Evolutionary conservation across 1,140 invertebrate species (phyloP).

Genomic region (Stegodyphus mimosarum): DNA sequence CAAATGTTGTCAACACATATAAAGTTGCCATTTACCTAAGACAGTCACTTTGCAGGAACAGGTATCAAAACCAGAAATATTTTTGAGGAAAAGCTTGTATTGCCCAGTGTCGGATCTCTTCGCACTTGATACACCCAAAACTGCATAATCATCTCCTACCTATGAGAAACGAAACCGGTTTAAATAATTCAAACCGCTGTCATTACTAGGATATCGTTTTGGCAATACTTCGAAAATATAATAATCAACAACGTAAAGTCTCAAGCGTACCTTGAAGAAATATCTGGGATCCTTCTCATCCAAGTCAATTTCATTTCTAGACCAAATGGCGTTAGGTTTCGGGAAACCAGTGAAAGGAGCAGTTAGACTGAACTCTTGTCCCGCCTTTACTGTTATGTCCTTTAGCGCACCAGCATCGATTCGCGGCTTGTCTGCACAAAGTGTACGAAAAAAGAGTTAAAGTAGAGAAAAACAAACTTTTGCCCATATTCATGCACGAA

Average conservation of each 20-base stretch:
- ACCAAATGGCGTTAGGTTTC: conserved; percentile 93
- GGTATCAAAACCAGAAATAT: conserved; percentile 93
- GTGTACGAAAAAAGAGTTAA: neutral
- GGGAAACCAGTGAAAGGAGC: conserved; percentile 96
- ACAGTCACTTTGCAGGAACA: conserved; percentile 94
- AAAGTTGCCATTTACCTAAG: conserved; percentile 70
- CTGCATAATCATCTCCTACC: conserved; percentile 85
- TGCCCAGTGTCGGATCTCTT: conserved; percentile 90
- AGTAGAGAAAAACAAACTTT: neutral
- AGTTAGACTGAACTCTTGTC: conserved; percentile 96
- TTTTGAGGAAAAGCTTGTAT: conserved; percentile 92
- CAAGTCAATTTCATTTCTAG: conserved; percentile 72
- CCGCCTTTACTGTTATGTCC: conserved; percentile 95
- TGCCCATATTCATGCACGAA: neutral
- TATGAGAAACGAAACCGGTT: conserved; percentile 64
- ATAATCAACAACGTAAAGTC: too few species aligned
- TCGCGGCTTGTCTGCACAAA: conserved; percentile 83
- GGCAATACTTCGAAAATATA: too few species aligned
- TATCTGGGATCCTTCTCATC: conserved; percentile 81
- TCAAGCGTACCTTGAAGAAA: conserved; percentile 75
- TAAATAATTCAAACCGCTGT: too few species aligned
- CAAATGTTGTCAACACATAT: too few species aligned
- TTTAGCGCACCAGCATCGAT: conserved; percentile 92
- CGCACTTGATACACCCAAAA: conserved; percentile 91
- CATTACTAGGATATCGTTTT: too few species aligned